Evolutionary conservation across 2,797 vertebrate genomes (phyloP).

Genomic region (Danio jaintianensis): DNA sequence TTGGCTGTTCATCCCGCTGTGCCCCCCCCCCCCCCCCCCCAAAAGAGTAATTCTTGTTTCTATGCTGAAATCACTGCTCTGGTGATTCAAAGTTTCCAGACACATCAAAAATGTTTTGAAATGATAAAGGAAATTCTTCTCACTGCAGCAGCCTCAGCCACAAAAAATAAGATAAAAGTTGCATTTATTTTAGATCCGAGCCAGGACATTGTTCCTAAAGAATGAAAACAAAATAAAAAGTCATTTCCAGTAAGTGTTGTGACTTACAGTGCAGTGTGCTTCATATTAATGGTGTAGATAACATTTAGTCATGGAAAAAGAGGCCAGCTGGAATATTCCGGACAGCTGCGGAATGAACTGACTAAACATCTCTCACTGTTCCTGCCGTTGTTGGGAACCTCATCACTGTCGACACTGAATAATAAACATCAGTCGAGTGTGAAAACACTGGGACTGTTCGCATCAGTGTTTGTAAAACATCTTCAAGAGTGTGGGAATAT

Average conservation of each 20-base stretch:
- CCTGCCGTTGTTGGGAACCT: slow-evolving; percentile 46
- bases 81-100: slow-evolving; percentile 9
- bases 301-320: slow-evolving; percentile 53
- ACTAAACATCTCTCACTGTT: slow-evolving; percentile 37
- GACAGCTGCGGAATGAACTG: slow-evolving; percentile 39
- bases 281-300: slow-evolving; percentile 23
- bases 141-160: slow-evolving; percentile 10
- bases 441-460: slow-evolving; percentile 48
- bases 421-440: slow-evolving; percentile 49
- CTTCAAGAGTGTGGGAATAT: slow-evolving; percentile 34
- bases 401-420: slow-evolving; percentile 37
- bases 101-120: slow-evolving; percentile 44
- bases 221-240: slow-evolving; percentile 11
- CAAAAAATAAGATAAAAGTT: slow-evolving; percentile 42
- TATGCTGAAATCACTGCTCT: not conserved
- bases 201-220: slow-evolving; percentile 39
- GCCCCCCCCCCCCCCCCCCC: too few species aligned
- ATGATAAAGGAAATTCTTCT: slow-evolving; percentile 50
- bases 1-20: too few species aligned
- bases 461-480: slow-evolving; percentile 50
- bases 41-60: not conserved
- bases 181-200: slow-evolving; percentile 38
- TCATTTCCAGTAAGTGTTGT: slow-evolving; percentile 9
- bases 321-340: slow-evolving; percentile 56
- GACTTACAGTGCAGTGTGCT: slow-evolving; percentile 4